phyloP scores from a whole-genome alignment of 2,797 vertebrate genomes.

The Rhyacichthys aspro region DNA sequence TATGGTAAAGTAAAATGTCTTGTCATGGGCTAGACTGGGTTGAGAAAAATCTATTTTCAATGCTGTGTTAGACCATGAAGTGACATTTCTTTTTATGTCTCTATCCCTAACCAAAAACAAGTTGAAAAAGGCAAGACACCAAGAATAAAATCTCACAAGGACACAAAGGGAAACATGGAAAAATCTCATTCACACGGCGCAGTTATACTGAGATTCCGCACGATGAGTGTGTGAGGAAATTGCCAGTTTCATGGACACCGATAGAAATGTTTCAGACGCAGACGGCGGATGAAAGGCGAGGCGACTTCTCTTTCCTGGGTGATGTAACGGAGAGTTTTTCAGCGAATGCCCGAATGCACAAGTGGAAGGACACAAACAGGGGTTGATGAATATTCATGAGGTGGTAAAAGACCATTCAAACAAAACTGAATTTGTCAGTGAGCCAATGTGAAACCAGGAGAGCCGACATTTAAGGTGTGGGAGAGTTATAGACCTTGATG shows the following conservation, averaged over 20 bases:
- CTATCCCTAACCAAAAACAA: constrained; percentile 15
- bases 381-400: constrained; percentile 63
- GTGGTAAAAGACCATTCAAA: constrained; percentile 45
- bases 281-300: constrained; percentile 39
- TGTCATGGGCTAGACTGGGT: no score
- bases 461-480: constrained; percentile 27
- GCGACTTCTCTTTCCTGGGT: constrained; percentile 37
- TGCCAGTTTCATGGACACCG: constrained; percentile 35
- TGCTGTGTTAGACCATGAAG: constrained; percentile 20
- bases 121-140: neutral
- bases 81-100: constrained; percentile 12
- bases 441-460: constrained; percentile 30
- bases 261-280: constrained; percentile 41
- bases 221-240: constrained; percentile 39
- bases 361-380: constrained; percentile 54
- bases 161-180: constrained; percentile 18
- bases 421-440: constrained; percentile 28
- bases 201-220: constrained; percentile 19
- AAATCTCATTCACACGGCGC: constrained; percentile 22
- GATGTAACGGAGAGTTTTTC: constrained; percentile 41
- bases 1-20: no score
- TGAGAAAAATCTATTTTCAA: constrained; percentile 16
- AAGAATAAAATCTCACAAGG: constrained; percentile 12
- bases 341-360: constrained; percentile 36
- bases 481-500: constrained; percentile 35